Conservation (phyloP, 2,888 invertebrate genomes). For the Sepiola atlantica region DNA sequence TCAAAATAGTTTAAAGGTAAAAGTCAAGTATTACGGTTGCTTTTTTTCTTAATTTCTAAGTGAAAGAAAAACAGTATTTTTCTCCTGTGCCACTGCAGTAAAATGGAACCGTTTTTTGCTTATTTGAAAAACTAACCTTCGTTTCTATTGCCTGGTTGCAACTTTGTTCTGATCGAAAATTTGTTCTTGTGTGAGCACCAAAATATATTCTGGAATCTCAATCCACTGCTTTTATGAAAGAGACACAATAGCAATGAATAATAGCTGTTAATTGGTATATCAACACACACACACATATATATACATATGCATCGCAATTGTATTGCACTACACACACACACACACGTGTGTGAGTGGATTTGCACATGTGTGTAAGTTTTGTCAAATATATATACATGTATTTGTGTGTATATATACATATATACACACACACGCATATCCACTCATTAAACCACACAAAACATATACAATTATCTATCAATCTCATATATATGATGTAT, state of each 20-base stretch:
- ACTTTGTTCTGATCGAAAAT: background rate
- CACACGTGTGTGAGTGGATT: background rate
- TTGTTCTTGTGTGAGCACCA: conserved; percentile 14
- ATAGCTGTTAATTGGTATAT: background rate
- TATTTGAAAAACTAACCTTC: background rate
- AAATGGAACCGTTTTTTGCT: no score
- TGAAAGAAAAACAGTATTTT: no score
- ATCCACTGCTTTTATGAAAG: background rate
- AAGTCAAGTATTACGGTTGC: no score
- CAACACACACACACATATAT: background rate
- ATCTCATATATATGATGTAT: background rate
- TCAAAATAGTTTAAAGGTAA: no score
- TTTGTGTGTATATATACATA: background rate
- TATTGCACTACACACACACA: background rate
- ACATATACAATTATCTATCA: background rate
- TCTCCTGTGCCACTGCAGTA: no score
- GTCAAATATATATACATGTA: background rate
- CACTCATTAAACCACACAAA: conserved; percentile 8
- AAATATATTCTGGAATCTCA: conserved; percentile 32
- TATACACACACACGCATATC: background rate
- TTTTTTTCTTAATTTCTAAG: no score
- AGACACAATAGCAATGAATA: background rate
- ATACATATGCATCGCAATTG: background rate
- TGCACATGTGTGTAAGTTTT: background rate
- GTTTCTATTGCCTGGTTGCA: background rate